Base-by-base conservation (phyloP, 2,797 vertebrate species). In the Enteromius paludinosus region DNA sequence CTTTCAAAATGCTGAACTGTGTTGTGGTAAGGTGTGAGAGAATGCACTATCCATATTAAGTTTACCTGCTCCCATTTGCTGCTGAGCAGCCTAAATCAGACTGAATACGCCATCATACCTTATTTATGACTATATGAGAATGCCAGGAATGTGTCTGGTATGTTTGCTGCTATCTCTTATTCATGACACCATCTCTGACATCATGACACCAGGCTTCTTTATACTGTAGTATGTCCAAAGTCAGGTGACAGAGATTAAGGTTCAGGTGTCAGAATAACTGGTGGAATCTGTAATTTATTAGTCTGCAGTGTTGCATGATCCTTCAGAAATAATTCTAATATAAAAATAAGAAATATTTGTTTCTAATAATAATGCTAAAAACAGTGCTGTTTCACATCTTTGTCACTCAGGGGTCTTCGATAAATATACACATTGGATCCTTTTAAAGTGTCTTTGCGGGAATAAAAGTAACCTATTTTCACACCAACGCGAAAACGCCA, bases 161-260 rank as follows among this genome's bases (percentile, higher is more conserved):
- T 76, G 68, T 84, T 49, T 73, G 70, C 18, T 30, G n/a, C 23
- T 35, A 74, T 85, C 45, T 74, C 49, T 73, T 71, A 83, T 86
- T 83, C 65, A 78, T 86, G 64, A 79, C 77, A 38, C 64, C 64
- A 49, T 85, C 41, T 78, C 66, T 52, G 33, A 81, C 25, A 47
- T 74, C 59, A 54, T 56, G 9, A 38, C 38, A 38, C 38, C 38
- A 54, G 54, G 61, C 30, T 56, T 45, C 41, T 68, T 65, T 79
- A 82, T 59, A 35, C 35, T 35, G 35, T 35, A 49, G n/a, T 15
- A 25, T 66, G 66, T 66, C 30, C 30, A 66, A 14, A 38, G 30
- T n/a, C 62, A 11, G n/a, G 64, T 54, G 76, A 68, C 45, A 38
- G 8, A 65, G 28, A 78, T 78, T 49, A 78, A 30, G 25, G 28